Conservation (phyloP, 2,797 vertebrate genomes). For the Pristis pectinata region DNA sequence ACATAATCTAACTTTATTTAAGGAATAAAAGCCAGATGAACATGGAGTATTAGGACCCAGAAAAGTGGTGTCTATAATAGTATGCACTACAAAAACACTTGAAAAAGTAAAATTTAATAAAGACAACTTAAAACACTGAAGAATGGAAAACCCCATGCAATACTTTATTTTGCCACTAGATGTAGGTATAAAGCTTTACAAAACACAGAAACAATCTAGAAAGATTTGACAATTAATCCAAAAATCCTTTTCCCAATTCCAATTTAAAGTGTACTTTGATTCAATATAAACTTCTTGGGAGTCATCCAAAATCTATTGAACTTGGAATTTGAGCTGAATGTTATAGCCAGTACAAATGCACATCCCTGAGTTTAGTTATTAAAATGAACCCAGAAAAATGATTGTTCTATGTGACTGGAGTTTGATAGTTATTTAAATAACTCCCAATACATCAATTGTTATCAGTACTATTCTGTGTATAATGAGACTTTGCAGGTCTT, state of each 20-base stretch:
- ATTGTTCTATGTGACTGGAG: not conserved
- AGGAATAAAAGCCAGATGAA: not conserved
- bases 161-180: constrained; percentile 4
- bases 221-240: not conserved
- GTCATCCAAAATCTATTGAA: constrained; percentile 11
- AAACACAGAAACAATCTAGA: not conserved
- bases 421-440: not conserved
- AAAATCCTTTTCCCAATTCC: not conserved
- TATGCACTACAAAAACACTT: not conserved
- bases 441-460: not conserved
- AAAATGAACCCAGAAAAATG: not conserved
- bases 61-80: not conserved
- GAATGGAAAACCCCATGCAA: not conserved
- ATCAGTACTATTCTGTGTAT: not conserved
- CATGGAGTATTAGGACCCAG: not conserved
- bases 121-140: not conserved
- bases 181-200: constrained; percentile 12
- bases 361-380: not conserved
- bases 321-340: not conserved
- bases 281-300: not conserved
- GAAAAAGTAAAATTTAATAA: not conserved
- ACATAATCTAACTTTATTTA: not conserved
- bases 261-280: not conserved
- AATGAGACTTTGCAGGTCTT: not conserved
- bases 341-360: not conserved